These are phyloP conservation scores for Oryctolagus cuniculus DNA, from an alignment of 2,113 vertebrate genomes.

Conservation along the genomic window DNA sequence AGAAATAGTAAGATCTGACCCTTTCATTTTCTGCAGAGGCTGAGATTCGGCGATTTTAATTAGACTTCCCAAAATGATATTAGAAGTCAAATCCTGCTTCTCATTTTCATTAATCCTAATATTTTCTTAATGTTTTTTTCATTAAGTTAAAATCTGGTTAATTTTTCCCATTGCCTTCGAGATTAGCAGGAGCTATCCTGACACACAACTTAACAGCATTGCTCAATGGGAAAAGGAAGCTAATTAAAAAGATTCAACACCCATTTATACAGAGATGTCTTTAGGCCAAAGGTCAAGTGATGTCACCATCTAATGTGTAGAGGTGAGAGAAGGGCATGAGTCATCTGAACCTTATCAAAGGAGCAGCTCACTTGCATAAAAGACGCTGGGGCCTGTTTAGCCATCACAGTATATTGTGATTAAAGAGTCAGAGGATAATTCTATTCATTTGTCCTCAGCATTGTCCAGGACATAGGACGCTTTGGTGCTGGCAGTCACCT, in stretches of 20 bases:
- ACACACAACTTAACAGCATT: neutral
- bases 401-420: neutral
- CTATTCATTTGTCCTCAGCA: neutral
- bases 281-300: neutral
- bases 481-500: neutral
- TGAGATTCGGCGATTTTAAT: neutral
- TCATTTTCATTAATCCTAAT: neutral
- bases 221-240: neutral
- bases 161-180: slow-evolving; percentile 35
- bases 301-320: neutral
- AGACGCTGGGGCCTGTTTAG: neutral
- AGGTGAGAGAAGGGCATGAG: neutral
- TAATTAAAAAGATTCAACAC: slow-evolving; percentile 16
- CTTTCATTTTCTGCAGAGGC: slow-evolving; percentile 13
- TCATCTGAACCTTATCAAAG: neutral
- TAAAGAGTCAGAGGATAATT: neutral
- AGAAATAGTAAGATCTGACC: slow-evolving; percentile 46
- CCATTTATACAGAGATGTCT: neutral
- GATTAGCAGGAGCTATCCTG: neutral
- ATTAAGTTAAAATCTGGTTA: slow-evolving; percentile 45
- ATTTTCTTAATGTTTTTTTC: slow-evolving; percentile 16
- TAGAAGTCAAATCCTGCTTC: slow-evolving; percentile 12
- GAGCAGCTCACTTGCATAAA: neutral
- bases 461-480: neutral
- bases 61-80: slow-evolving; percentile 10